Evolutionary conservation across 2,797 vertebrate genomes (phyloP).

Genomic region (Alfaro cultratus): DNA sequence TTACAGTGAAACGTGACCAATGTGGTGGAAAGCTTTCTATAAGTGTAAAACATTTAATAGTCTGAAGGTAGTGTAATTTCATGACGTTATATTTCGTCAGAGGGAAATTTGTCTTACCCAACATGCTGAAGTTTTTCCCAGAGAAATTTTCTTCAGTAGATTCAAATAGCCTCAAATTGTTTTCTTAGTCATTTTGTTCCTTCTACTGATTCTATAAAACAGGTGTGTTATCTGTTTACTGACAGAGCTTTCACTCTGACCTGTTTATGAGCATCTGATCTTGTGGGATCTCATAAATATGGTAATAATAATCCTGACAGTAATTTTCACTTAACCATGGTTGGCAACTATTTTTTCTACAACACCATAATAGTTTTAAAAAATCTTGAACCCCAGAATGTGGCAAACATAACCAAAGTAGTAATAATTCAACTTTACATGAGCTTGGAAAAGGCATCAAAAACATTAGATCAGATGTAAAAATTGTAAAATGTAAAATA

Average conservation of each 20-base stretch:
- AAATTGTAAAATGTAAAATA: neutral
- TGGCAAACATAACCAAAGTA: neutral
- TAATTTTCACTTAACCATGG: neutral
- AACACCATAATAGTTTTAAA: neutral
- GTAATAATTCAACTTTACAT: neutral
- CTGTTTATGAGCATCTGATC: too few species aligned
- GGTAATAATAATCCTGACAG: too few species aligned
- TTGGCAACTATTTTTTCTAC: neutral
- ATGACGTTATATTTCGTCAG: too few species aligned
- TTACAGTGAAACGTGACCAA: neutral
- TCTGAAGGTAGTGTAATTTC: neutral
- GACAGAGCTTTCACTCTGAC: too few species aligned
- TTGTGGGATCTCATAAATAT: too few species aligned
- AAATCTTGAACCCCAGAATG: neutral
- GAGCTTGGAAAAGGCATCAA: neutral
- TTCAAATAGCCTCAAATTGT: neutral
- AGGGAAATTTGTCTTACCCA: neutral
- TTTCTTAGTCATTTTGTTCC: neutral
- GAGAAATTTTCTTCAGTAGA: neutral
- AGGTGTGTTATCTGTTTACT: too few species aligned
- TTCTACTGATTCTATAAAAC: neutral
- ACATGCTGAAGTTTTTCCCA: neutral
- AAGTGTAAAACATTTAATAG: neutral
- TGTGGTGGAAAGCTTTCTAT: neutral
- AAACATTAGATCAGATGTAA: neutral